Evolutionary conservation across 2,888 invertebrate genomes (phyloP).

Genomic region (Orthosia gracilis): DNA sequence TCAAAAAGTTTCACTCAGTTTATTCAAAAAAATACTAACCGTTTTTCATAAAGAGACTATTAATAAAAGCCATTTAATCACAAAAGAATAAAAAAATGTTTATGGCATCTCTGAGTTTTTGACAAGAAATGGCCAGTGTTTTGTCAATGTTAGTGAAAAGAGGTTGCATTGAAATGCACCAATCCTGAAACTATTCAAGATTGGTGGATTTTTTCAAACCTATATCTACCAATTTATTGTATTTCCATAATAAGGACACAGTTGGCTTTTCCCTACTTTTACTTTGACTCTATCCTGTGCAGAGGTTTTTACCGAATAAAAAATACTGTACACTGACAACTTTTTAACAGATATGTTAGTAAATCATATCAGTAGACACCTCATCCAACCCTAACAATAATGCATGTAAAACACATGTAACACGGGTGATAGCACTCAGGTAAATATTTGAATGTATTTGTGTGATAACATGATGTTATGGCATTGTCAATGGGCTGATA

Average conservation of each 20-base stretch:
- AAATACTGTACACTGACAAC: neutral
- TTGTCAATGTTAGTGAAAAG: neutral
- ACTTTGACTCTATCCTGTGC: no score
- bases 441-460: constrained; percentile 83
- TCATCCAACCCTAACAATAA: constrained; percentile 55
- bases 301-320: neutral
- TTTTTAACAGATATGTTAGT: neutral
- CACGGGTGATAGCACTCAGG: constrained; percentile 68
- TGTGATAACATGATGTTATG: constrained; percentile 78
- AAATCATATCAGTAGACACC: constrained; percentile 7
- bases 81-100: neutral
- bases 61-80: neutral
- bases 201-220: neutral
- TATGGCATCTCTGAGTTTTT: neutral
- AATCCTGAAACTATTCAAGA: neutral
- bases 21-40: neutral
- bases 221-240: no score
- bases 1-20: neutral
- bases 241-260: no score
- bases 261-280: no score
- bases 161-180: neutral
- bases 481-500: constrained; percentile 75
- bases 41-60: neutral
- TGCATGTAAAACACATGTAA: constrained; percentile 83
- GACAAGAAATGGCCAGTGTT: neutral